phyloP scores from a whole-genome alignment of 2,113 vertebrate species.

The Lichenostomus cassidix region DNA sequence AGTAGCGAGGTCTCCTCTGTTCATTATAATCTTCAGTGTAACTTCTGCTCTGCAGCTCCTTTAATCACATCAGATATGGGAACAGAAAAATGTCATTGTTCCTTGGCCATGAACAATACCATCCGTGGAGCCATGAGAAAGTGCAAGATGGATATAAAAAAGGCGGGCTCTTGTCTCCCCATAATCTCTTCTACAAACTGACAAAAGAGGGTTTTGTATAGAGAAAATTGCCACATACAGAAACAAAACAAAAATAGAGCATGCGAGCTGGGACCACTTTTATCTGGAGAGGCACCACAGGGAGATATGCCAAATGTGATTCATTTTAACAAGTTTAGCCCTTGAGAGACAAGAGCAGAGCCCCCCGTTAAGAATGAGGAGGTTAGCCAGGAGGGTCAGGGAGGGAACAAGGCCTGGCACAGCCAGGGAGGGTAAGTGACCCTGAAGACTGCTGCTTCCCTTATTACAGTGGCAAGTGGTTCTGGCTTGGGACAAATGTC shows the following conservation, averaged over 20 bases:
- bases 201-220: slow-evolving; percentile 69
- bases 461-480: not conserved
- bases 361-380: slow-evolving; percentile 9
- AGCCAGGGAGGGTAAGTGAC: slow-evolving; percentile 21
- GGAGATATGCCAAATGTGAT: slow-evolving; percentile 68
- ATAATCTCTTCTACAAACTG: slow-evolving; percentile 66
- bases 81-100: slow-evolving; percentile 64
- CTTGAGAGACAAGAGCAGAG: slow-evolving; percentile 54
- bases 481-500: not conserved
- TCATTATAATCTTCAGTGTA: slow-evolving; percentile 56
- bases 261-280: slow-evolving; percentile 63
- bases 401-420: not conserved
- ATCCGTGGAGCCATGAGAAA: slow-evolving; percentile 54
- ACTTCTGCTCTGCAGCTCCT: slow-evolving; percentile 57
- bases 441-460: slow-evolving; percentile 8
- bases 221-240: slow-evolving; percentile 69
- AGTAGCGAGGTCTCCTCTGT: slow-evolving; percentile 1
- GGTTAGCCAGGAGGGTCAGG: slow-evolving; percentile 40
- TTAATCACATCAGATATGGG: slow-evolving; percentile 69
- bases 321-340: slow-evolving; percentile 67
- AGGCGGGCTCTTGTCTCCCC: slow-evolving; percentile 57
- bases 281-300: slow-evolving; percentile 66
- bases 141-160: slow-evolving; percentile 54
- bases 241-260: slow-evolving; percentile 68
- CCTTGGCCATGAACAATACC: slow-evolving; percentile 53